These are phyloP conservation scores for Tiliacea citrago DNA, from an alignment of 2,888 invertebrate genomes.

Conservation along the genomic window DNA sequence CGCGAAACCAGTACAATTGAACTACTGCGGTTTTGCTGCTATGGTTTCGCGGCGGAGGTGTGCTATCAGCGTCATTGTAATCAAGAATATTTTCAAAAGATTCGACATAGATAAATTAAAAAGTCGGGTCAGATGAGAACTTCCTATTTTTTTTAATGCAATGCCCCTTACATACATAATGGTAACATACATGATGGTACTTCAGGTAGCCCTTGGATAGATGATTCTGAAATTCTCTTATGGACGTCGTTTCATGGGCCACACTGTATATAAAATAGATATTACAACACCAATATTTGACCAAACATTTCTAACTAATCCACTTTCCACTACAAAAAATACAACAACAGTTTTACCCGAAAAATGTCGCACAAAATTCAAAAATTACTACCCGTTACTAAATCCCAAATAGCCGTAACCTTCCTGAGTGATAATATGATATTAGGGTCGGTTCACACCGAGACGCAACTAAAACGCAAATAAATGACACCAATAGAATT, in stretches of 20 bases:
- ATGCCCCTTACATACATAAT: not conserved
- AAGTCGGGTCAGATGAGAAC: not conserved
- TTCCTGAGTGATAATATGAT: constrained; percentile 47
- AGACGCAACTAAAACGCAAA: not conserved
- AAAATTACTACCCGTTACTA: constrained; percentile 41
- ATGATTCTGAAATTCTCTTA: not conserved
- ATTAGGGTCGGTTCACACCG: constrained; percentile 1
- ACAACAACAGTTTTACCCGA: constrained; percentile 19
- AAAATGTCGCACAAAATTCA: constrained; percentile 41
- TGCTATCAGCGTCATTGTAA: too few relatives aligned
- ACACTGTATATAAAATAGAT: not conserved
- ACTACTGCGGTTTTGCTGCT: too few relatives aligned
- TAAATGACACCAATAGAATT: too few relatives aligned
- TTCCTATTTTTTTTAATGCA: not conserved
- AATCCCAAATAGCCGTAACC: constrained; percentile 39
- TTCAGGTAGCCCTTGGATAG: not conserved
- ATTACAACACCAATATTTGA: not conserved
- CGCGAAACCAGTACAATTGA: too few relatives aligned
- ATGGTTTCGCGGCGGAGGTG: too few relatives aligned
- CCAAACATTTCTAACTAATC: constrained; percentile 6
- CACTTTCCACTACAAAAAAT: constrained; percentile 19
- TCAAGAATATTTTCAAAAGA: not conserved
- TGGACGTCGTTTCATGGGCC: not conserved
- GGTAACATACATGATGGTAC: not conserved
- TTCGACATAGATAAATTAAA: not conserved